phyloP scores from a whole-genome alignment of 2,113 vertebrate genomes.

The Anseranas semipalmata region DNA sequence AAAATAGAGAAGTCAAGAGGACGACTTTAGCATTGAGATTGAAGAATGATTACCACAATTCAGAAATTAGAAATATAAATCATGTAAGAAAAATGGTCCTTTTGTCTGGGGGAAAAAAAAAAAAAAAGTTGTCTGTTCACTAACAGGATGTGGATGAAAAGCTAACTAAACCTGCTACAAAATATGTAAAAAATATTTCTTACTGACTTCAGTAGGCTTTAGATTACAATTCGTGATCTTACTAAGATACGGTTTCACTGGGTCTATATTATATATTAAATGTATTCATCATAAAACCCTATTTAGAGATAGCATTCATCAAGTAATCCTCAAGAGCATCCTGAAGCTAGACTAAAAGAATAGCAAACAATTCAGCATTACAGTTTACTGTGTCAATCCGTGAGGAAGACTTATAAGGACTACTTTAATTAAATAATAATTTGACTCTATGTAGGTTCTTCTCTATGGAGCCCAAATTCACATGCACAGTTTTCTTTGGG shows the following conservation, averaged over 20 bases:
- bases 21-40: conserved; percentile 11
- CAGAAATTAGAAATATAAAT: conserved; percentile 35
- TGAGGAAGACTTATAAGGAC: neutral
- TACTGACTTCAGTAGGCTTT: neutral
- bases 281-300: neutral
- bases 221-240: neutral
- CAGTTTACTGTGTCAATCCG: neutral
- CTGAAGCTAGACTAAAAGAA: neutral
- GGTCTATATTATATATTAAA: neutral
- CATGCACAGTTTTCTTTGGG: neutral
- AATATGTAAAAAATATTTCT: neutral
- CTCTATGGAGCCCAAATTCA: neutral
- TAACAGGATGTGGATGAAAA: neutral
- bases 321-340: neutral
- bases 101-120: neutral
- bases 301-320: neutral
- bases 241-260: neutral
- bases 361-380: neutral
- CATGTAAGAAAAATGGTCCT: neutral
- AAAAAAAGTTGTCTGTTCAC: neutral
- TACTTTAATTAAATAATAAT: neutral
- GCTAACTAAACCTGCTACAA: neutral
- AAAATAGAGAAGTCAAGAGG: neutral
- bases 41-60: conserved; percentile 35
- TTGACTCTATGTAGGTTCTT: neutral